These are phyloP conservation scores for Tribolium madens DNA, from an alignment of 1,140 invertebrate species.

Conservation along the genomic window DNA sequence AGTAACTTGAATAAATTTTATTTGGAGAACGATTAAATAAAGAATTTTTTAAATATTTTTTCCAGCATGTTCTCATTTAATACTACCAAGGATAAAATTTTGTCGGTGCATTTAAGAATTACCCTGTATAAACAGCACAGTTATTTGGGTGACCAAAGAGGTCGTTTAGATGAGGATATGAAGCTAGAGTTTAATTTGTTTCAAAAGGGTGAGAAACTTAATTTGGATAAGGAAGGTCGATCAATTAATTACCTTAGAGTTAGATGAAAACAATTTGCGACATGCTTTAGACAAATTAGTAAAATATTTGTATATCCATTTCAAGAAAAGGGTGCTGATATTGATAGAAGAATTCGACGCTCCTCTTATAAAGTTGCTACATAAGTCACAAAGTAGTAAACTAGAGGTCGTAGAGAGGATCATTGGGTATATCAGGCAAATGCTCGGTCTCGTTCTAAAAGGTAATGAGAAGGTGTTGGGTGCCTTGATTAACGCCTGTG, in stretches of 20 bases:
- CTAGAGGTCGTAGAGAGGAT: background rate
- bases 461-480: slow-evolving; percentile 18
- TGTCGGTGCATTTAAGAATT: no score
- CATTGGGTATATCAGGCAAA: slow-evolving; percentile 1
- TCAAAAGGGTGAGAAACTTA: background rate
- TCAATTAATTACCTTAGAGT: slow-evolving; percentile 15
- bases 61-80: no score
- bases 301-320: slow-evolving; percentile 26
- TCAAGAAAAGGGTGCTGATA: slow-evolving; percentile 11
- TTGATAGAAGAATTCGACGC: slow-evolving; percentile 14
- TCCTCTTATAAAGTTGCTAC: slow-evolving; percentile 7
- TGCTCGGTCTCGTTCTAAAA: background rate
- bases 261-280: slow-evolving; percentile 20
- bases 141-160: slow-evolving; percentile 17
- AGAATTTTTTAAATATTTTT: no score
- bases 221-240: slow-evolving; percentile 19
- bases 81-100: no score
- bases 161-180: slow-evolving; percentile 8
- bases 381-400: background rate
- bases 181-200: slow-evolving; percentile 23
- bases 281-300: slow-evolving; percentile 5
- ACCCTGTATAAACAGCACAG: slow-evolving; percentile 27
- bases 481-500: slow-evolving; percentile 14
- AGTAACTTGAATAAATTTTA: no score
- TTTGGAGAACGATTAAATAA: no score